Conservation (phyloP, 2,113 vertebrate species). For the Syngnathus scovelli region DNA sequence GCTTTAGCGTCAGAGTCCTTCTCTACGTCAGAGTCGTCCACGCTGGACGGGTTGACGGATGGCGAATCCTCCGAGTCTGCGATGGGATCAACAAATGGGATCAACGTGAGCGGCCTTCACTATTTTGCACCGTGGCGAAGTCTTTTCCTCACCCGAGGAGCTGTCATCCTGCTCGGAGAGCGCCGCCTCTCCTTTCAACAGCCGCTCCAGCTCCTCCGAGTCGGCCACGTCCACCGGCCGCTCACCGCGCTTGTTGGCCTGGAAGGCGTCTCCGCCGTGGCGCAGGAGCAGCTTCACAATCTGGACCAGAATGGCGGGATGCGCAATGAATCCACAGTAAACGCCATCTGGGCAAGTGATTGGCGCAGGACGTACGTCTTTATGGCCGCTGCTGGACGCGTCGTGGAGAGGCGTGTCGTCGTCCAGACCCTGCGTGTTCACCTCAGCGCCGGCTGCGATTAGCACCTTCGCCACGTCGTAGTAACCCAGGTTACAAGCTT, state of each 20-base stretch:
- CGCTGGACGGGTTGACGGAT: conserved; percentile 91
- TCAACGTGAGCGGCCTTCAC: neutral
- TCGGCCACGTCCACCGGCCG: conserved; percentile 96
- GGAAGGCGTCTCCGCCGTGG: conserved; percentile 92
- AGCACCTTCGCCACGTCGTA: conserved; percentile 95
- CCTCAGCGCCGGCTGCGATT: conserved; percentile 92
- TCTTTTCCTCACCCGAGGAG: conserved; percentile 78
- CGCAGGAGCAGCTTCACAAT: conserved; percentile 94
- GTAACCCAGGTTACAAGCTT: conserved; percentile 96
- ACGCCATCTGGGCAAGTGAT: neutral
- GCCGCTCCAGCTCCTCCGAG: conserved; percentile 89
- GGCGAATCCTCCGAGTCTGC: conserved; percentile 91
- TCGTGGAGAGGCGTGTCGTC: conserved; percentile 97
- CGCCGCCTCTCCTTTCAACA: conserved; percentile 85
- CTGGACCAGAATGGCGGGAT: conserved; percentile 57
- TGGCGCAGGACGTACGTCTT: conserved; percentile 74
- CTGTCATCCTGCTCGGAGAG: conserved; percentile 90
- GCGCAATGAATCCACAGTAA: neutral
- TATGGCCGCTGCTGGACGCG: conserved; percentile 94
- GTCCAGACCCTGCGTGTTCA: conserved; percentile 96
- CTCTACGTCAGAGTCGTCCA: conserved; percentile 89
- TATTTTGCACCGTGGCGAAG: too few relatives aligned
- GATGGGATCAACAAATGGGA: neutral
- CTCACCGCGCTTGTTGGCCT: conserved; percentile 93
- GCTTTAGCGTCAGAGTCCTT: conserved; percentile 86